Conservation (phyloP, 1,140 invertebrate genomes). For the Macrobrachium rosenbergii region DNA sequence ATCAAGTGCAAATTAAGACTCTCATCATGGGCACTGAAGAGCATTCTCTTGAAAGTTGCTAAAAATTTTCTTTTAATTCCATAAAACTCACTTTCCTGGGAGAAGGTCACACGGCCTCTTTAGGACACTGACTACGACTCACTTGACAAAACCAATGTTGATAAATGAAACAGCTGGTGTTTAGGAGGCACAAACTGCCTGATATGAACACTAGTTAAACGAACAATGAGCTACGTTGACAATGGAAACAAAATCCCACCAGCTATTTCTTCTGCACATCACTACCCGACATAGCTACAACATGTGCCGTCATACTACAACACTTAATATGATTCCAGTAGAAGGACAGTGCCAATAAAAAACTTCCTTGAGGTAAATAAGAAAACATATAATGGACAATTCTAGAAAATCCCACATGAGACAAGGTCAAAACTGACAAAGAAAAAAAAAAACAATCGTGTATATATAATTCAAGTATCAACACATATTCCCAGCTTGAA, state of each 20-base stretch:
- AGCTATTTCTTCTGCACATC: too few species aligned
- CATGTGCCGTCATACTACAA: slow-evolving; percentile 38
- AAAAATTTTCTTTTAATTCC: not conserved
- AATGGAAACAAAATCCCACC: too few species aligned
- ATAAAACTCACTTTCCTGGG: not conserved
- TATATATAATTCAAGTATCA: slow-evolving; percentile 22
- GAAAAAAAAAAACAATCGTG: not conserved
- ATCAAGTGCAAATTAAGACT: too few species aligned
- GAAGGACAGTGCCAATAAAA: slow-evolving; percentile 25
- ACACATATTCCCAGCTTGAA: slow-evolving; percentile 45
- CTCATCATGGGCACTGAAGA: too few species aligned
- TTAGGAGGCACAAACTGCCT: not conserved
- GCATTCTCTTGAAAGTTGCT: not conserved
- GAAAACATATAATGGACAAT: slow-evolving; percentile 22
- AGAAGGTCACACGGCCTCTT: not conserved
- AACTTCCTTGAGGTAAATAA: slow-evolving; percentile 27
- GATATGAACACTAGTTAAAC: not conserved
- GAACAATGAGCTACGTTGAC: not conserved
- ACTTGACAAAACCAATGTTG: not conserved
- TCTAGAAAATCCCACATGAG: slow-evolving; percentile 37
- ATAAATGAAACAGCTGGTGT: slow-evolving; percentile 17
- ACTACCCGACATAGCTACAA: slow-evolving; percentile 27
- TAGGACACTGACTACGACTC: slow-evolving; percentile 19
- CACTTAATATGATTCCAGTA: slow-evolving; percentile 10
- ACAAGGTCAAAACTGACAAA: slow-evolving; percentile 50